Percentiles rank a stretch among this genome's conserved stretches.
Evolutionary conservation across 1,140 invertebrate genomes (phyloP).

Genomic region (Dendrolimus punctatus): DNA sequence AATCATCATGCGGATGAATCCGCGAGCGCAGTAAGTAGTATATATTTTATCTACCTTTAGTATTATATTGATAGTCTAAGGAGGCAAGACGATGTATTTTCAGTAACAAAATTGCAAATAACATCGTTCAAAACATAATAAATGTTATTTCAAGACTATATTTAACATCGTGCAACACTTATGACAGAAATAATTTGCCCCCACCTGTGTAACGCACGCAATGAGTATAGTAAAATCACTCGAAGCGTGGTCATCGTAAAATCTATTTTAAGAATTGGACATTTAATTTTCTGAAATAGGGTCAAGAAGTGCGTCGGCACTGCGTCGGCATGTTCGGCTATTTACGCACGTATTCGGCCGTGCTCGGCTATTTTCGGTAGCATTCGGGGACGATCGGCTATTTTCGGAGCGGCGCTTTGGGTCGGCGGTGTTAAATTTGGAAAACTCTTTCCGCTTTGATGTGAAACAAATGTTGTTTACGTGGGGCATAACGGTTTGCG

Average conservation of each 20-base stretch:
- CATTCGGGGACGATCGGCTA: conserved; percentile 27
- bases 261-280: conserved; percentile 48
- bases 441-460: conserved; percentile 45
- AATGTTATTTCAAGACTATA: too few relatives aligned
- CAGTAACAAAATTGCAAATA: too few relatives aligned
- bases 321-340: conserved; percentile 40
- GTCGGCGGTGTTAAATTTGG: conserved; percentile 45
- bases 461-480: conserved; percentile 49
- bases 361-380: conserved; percentile 45
- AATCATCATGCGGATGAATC: too few relatives aligned
- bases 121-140: too few relatives aligned
- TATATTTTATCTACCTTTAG: too few relatives aligned
- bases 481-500: background rate
- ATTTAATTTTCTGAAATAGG: conserved; percentile 52
- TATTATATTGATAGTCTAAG: too few relatives aligned
- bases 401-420: conserved; percentile 16
- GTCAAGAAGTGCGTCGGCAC: conserved; percentile 57
- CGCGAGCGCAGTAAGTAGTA: too few relatives aligned
- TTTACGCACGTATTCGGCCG: conserved; percentile 34
- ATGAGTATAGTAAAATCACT: too few relatives aligned
- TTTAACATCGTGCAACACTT: too few relatives aligned
- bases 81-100: too few relatives aligned
- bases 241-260: conserved; percentile 11
- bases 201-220: too few relatives aligned
- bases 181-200: too few relatives aligned